Base-by-base conservation (phyloP, 2,113 vertebrate species). In the Cebidichthys violaceus region DNA sequence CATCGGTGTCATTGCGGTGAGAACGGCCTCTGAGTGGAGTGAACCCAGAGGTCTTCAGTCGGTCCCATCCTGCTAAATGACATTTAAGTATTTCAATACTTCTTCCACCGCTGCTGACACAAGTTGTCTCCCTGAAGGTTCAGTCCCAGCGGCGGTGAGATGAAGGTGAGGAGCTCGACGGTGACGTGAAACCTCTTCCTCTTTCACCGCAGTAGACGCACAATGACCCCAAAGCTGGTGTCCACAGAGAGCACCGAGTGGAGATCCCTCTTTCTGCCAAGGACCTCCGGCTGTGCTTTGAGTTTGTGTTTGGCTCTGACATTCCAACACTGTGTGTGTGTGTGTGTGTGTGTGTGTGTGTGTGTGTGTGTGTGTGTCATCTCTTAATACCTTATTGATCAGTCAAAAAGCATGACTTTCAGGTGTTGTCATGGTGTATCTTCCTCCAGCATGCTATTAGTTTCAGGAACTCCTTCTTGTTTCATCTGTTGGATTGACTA, bases 201-300 rank as follows among this genome's bases (percentile, higher is more conserved):
- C 18, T 67, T 65, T 41, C 18, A 22, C 18, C 43, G 61, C 59
- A 71, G 52, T 61, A 64, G 79, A 70, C 0, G 70, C n/a, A 43
- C 62, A 65, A 69, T 74, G 74, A 64, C 54, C 70, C 37, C 18
- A 41, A 65, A 43, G 75, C 69, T 55, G 13, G 35, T 13, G 69
- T 72, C 7, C 86, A 68, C 79, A 59, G 61, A 74, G 73, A 60
- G 72, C n/a, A n/a, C n/a, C 14, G 41, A 75, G 78, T 69, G 83
- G 78, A 75, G 84, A 77, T 77, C 9, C 6, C 66, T 75, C 70
- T 31, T 85, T 68, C 60, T 89, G 89, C 81, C 80, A 69, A 79
- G 70, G 68, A n/a, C 80, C 83, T 82, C 90, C 65, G 64, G 73
- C 84, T 87, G 84, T 79, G 82, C 75, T 88, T 85, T 88, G 76